These are phyloP conservation scores for Dryocosmus kuriphilus DNA, from an alignment of 2,888 invertebrate species.

Conservation along the genomic window DNA sequence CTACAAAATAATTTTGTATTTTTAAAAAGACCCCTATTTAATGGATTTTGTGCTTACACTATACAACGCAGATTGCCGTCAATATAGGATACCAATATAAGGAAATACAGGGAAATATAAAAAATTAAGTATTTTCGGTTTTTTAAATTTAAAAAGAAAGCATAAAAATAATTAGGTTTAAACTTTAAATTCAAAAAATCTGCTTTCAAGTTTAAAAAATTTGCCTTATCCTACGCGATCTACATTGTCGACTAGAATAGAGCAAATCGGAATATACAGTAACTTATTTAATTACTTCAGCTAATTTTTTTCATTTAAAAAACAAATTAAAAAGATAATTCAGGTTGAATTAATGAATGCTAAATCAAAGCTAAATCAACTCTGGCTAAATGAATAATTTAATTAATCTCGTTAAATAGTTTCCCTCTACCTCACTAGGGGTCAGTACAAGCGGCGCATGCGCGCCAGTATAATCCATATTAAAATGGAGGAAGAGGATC, in stretches of 20 bases:
- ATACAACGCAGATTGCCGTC: neutral
- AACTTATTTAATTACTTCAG: neutral
- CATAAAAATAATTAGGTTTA: no score
- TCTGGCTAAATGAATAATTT: no score
- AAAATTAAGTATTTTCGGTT: no score
- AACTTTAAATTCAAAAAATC: no score
- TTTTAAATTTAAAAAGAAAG: no score
- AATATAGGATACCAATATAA: no score
- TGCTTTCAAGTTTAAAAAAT: no score
- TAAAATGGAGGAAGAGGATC: slow-evolving; percentile 78
- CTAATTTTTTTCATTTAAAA: neutral
- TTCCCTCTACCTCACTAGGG: neutral
- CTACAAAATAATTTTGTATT: neutral
- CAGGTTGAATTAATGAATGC: neutral
- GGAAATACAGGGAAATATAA: no score
- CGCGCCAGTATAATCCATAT: slow-evolving; percentile 70
- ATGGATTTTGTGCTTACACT: neutral
- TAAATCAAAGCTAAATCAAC: no score
- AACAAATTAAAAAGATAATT: neutral
- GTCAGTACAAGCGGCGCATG: slow-evolving; percentile 43
- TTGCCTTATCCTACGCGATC: neutral
- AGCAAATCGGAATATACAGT: neutral
- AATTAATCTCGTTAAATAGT: neutral
- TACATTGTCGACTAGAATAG: neutral
- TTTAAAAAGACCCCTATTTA: neutral